Conservation (phyloP, 2,888 invertebrate species). For the Anaspis maculata region DNA sequence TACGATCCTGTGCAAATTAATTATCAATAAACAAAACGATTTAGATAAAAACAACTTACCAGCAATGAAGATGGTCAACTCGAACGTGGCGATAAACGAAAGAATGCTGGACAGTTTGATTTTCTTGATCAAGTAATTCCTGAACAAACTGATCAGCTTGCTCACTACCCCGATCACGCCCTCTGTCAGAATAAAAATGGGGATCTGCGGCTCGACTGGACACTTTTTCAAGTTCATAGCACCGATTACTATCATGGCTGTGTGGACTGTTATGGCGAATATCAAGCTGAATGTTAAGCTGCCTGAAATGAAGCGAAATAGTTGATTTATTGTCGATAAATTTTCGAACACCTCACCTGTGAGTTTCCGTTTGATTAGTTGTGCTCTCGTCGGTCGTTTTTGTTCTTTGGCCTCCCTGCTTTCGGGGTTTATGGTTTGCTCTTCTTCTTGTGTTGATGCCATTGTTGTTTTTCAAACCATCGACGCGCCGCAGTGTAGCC, state of each 20-base stretch:
- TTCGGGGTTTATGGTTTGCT: too few relatives aligned
- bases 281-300: conserved; percentile 10
- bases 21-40: conserved; percentile 2
- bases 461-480: too few relatives aligned
- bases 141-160: conserved; percentile 5
- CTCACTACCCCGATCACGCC: conserved; percentile 7
- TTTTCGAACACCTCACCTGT: too few relatives aligned
- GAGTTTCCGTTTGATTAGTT: too few relatives aligned
- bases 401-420: too few relatives aligned
- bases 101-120: conserved; percentile 4
- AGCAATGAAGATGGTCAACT: too few relatives aligned
- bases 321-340: too few relatives aligned
- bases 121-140: conserved; percentile 3
- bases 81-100: conserved; percentile 5
- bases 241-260: conserved; percentile 15
- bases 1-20: conserved; percentile 26
- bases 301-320: conserved; percentile 14
- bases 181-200: conserved; percentile 12
- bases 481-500: too few relatives aligned
- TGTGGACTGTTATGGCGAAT: conserved; percentile 9
- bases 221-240: conserved; percentile 14
- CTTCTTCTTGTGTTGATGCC: too few relatives aligned
- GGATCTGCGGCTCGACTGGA: conserved; percentile 16
- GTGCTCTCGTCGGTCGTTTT: too few relatives aligned
- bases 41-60: too few relatives aligned